These are phyloP conservation scores for Eulemur albifrons DNA, from an alignment of 2,797 vertebrate genomes.

Conservation along the genomic window DNA sequence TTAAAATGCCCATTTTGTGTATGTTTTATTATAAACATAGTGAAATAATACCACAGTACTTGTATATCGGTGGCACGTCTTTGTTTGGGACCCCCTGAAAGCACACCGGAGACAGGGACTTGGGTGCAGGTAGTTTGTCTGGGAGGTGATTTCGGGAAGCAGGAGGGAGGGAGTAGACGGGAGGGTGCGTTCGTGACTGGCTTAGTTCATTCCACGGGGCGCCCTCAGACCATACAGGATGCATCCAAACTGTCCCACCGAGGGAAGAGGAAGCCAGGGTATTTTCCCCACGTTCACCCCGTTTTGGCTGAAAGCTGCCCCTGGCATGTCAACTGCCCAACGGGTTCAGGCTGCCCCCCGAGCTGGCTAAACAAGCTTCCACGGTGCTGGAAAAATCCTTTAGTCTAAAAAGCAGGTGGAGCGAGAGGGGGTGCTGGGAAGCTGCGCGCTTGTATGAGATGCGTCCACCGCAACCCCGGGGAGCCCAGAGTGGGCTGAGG, in stretches of 20 bases:
- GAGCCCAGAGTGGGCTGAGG: neutral
- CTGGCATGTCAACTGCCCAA: neutral
- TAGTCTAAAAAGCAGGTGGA: neutral
- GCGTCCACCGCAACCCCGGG: fast-evolving
- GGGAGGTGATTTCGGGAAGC: neutral
- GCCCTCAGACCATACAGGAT: neutral
- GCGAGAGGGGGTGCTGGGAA: too few relatives aligned
- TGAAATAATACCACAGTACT: neutral
- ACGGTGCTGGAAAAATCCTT: neutral
- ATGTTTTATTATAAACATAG: neutral
- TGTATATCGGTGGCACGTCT: neutral
- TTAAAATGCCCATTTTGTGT: neutral
- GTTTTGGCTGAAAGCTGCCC: neutral
- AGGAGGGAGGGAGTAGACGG: neutral
- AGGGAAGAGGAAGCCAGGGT: neutral
- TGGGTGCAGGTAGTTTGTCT: neutral
- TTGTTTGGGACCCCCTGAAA: neutral
- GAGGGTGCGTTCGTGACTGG: neutral
- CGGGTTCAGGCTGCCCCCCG: neutral
- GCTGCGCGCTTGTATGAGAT: neutral
- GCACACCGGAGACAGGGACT: neutral
- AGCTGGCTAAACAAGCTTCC: neutral
- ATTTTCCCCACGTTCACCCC: neutral
- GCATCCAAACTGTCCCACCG: neutral
- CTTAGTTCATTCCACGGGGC: neutral